Percentiles rank a stretch among this genome's conserved stretches.
phyloP scores from a whole-genome alignment of 2,797 vertebrate species.

The Melanotaenia nigrans region DNA sequence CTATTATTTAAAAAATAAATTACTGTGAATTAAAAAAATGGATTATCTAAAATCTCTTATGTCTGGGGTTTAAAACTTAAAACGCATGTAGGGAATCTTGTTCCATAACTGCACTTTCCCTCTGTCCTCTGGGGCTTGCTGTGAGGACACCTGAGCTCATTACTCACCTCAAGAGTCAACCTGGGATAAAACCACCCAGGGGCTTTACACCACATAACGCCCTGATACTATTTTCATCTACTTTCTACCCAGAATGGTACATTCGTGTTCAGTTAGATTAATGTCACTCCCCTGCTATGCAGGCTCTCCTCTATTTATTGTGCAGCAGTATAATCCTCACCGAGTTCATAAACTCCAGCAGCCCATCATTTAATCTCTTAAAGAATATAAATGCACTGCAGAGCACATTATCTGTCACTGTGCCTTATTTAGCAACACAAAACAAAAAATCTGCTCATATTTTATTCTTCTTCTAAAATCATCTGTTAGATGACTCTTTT shows the following conservation, averaged over 20 bases:
- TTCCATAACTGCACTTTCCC: neutral
- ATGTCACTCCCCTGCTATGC: conserved; percentile 16
- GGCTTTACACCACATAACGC: conserved; percentile 30
- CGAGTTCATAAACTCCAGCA: conserved; percentile 20
- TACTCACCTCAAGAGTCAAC: conserved; percentile 26
- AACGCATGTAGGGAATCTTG: neutral
- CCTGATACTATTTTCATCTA: conserved; percentile 50
- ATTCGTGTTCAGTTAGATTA: conserved; percentile 34
- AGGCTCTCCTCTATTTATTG: conserved; percentile 28
- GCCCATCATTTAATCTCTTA: conserved; percentile 48
- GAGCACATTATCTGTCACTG: conserved; percentile 10
- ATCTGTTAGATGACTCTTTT: neutral
- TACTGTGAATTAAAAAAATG: neutral
- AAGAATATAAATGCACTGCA: conserved; percentile 24
- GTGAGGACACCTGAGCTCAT: conserved; percentile 43
- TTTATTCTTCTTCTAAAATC: no score
- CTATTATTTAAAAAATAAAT: no score
- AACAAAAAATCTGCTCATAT: conserved; percentile 14
- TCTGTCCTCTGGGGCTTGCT: conserved; percentile 15
- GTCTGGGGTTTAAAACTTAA: neutral
- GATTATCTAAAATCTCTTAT: neutral
- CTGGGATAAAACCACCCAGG: conserved; percentile 28
- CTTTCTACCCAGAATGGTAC: conserved; percentile 31
- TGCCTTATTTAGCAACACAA: conserved; percentile 19
- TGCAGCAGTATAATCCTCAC: conserved; percentile 42